phyloP scores from a whole-genome alignment of 2,797 vertebrate genomes.

The Acanthiza pusilla region DNA sequence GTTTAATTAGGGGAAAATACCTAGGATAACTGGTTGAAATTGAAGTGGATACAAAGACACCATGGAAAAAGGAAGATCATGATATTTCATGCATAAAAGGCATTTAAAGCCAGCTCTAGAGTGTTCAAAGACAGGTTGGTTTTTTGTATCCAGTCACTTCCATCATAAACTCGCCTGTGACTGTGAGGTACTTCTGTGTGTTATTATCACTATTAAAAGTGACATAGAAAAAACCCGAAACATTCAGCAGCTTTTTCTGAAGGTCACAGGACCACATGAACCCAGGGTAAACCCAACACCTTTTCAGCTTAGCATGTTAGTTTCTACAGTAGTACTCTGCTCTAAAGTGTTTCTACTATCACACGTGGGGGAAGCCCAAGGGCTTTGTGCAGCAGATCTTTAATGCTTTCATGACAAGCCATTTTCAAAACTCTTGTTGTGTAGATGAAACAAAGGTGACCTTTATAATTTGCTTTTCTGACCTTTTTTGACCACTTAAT shows the following conservation, averaged over 20 bases:
- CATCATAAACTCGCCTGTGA: neutral
- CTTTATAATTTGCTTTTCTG: conserved; percentile 51
- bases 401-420: neutral
- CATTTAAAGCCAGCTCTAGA: neutral
- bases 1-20: neutral
- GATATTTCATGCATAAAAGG: neutral
- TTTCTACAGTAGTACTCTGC: neutral
- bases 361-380: neutral
- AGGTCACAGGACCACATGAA: neutral
- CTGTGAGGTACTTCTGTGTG: neutral
- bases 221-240: neutral
- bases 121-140: neutral
- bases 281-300: neutral
- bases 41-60: neutral
- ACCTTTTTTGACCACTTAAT: neutral
- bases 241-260: neutral
- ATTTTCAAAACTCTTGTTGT: neutral
- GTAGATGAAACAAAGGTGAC: conserved; percentile 41
- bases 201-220: neutral
- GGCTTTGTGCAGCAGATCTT: neutral
- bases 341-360: neutral
- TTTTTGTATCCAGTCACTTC: neutral
- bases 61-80: neutral
- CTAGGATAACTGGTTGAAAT: neutral
- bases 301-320: neutral